Evolutionary conservation across 2,888 invertebrate species (phyloP).

Genomic region (Ariolimax columbianus): DNA sequence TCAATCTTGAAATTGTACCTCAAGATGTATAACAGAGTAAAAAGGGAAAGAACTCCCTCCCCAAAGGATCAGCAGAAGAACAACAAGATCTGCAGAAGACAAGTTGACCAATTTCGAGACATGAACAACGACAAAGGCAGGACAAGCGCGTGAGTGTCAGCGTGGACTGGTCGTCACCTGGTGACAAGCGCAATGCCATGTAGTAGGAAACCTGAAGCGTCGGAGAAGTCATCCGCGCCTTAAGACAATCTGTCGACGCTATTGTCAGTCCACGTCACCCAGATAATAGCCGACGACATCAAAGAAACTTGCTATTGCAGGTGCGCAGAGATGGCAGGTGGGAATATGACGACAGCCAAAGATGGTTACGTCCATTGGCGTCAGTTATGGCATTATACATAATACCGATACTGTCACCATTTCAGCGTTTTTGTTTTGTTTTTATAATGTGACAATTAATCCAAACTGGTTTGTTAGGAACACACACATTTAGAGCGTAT

Average conservation of each 20-base stretch:
- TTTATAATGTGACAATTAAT: too few species aligned
- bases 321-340: conserved; percentile 26
- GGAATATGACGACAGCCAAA: background rate
- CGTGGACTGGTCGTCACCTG: background rate
- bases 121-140: background rate
- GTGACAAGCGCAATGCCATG: background rate
- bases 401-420: too few species aligned
- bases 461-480: too few species aligned
- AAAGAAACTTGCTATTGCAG: conserved; percentile 19
- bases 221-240: background rate
- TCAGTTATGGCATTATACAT: too few species aligned
- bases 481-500: too few species aligned
- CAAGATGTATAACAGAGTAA: too few species aligned
- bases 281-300: background rate
- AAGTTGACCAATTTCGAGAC: background rate
- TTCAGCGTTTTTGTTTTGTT: too few species aligned
- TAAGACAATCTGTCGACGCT: conserved; percentile 32
- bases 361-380: background rate
- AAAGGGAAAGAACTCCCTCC: too few species aligned
- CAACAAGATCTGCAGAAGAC: too few species aligned
- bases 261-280: conserved; percentile 9
- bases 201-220: background rate
- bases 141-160: background rate
- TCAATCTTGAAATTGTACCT: too few species aligned
- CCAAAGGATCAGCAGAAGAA: too few species aligned